Evolutionary conservation across 2,888 invertebrate genomes (phyloP).

Genomic region (Incurvaria masculella): DNA sequence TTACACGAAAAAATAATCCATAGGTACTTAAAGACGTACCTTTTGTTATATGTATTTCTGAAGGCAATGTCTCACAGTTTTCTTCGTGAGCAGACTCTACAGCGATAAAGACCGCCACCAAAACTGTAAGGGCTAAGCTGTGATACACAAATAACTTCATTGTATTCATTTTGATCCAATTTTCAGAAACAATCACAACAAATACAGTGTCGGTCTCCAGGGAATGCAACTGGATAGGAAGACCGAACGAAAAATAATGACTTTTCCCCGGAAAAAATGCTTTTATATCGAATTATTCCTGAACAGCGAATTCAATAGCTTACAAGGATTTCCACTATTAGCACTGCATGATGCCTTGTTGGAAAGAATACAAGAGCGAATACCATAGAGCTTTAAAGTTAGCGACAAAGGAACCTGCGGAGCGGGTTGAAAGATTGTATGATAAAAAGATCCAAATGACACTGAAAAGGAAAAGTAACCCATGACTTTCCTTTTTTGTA

Average conservation of each 20-base stretch:
- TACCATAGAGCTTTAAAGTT: no score
- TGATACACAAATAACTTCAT: background rate
- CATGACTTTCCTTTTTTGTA: no score
- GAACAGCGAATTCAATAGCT: background rate
- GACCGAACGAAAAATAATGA: background rate
- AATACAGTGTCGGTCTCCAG: no score
- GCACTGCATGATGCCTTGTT: background rate
- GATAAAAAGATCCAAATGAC: no score
- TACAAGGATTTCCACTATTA: background rate
- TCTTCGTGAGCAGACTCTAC: slow-evolving; percentile 51
- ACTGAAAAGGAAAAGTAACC: no score
- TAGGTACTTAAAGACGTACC: slow-evolving; percentile 41
- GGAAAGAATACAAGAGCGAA: no score
- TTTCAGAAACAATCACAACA: no score
- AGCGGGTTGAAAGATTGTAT: no score
- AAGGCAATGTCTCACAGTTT: slow-evolving; percentile 81
- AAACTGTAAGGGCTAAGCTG: background rate
- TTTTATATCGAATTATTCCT: background rate
- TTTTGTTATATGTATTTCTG: slow-evolving; percentile 85
- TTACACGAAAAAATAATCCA: background rate
- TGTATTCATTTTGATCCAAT: background rate
- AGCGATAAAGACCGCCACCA: background rate
- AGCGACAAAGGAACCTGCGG: no score
- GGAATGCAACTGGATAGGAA: no score
- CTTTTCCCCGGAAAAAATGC: background rate